phyloP scores from a whole-genome alignment of 2,113 vertebrate genomes.

The Rhinolophus sinicus region DNA sequence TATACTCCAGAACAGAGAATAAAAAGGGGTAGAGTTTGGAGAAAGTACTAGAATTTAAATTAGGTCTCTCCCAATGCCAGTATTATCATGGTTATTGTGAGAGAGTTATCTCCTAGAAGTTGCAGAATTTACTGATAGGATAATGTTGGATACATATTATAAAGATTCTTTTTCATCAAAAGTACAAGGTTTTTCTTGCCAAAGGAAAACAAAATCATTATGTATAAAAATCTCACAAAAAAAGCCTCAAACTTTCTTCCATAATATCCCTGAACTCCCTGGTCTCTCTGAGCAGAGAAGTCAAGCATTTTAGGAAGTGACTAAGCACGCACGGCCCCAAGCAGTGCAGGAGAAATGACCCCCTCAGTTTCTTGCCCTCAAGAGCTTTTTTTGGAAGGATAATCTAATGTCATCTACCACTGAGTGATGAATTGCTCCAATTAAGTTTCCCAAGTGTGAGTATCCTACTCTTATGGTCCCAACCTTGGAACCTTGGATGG shows the following conservation, averaged over 20 bases:
- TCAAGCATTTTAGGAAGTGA: background rate
- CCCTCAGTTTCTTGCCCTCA: background rate
- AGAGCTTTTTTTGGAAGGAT: background rate
- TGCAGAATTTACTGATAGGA: background rate
- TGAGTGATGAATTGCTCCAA: background rate
- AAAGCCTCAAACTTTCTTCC: background rate
- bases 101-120: background rate
- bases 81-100: background rate
- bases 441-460: background rate
- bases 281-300: background rate
- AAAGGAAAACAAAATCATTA: background rate
- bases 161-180: background rate
- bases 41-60: background rate
- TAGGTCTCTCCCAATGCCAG: background rate
- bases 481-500: background rate
- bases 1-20: background rate
- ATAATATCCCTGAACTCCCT: background rate
- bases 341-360: background rate
- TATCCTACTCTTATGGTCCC: background rate
- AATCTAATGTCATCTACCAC: background rate
- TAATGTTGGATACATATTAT: background rate
- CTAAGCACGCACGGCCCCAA: background rate
- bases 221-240: background rate
- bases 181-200: background rate
- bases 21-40: background rate